Evolutionary conservation across 2,888 invertebrate genomes (phyloP).

Genomic region (Aricia artaxerxes): DNA sequence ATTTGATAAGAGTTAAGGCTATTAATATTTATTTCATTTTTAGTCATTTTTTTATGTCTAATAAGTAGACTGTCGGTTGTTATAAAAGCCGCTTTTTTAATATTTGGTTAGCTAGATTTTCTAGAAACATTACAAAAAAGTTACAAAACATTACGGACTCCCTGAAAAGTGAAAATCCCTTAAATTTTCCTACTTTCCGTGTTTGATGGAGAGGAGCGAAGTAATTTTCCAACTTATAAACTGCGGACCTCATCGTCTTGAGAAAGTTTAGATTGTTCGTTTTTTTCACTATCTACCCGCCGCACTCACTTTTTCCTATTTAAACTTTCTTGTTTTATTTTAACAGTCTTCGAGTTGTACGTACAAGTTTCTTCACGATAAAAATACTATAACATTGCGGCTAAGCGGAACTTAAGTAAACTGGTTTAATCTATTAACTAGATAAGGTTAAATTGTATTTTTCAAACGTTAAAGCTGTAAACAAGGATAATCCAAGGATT

Average conservation of each 20-base stretch:
- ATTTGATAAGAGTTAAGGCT: too few relatives aligned
- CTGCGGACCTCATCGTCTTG: constrained; percentile 57
- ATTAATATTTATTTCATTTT: too few relatives aligned
- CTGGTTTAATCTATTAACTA: constrained; percentile 40
- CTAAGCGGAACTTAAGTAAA: constrained; percentile 37
- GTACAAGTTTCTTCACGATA: constrained; percentile 51
- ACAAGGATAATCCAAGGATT: not conserved
- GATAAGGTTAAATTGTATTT: constrained; percentile 23
- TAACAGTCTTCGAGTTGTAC: constrained; percentile 52
- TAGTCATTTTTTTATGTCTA: too few relatives aligned
- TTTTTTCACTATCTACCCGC: constrained; percentile 75
- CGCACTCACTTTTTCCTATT: constrained; percentile 76
- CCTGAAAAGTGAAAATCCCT: constrained; percentile 30
- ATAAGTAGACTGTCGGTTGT: too few relatives aligned
- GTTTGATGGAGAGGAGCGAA: constrained; percentile 46
- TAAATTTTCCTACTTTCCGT: not conserved
- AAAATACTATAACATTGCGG: constrained; percentile 45
- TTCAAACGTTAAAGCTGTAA: not conserved
- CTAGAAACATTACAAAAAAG: not conserved
- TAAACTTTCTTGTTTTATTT: constrained; percentile 76
- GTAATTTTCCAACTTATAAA: constrained; percentile 73
- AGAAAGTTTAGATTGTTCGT: constrained; percentile 74
- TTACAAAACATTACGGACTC: not conserved
- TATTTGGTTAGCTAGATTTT: not conserved
- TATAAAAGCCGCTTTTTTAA: too few relatives aligned